Evolutionary conservation across 2,888 invertebrate species (phyloP).

Genomic region (Timema podura): DNA sequence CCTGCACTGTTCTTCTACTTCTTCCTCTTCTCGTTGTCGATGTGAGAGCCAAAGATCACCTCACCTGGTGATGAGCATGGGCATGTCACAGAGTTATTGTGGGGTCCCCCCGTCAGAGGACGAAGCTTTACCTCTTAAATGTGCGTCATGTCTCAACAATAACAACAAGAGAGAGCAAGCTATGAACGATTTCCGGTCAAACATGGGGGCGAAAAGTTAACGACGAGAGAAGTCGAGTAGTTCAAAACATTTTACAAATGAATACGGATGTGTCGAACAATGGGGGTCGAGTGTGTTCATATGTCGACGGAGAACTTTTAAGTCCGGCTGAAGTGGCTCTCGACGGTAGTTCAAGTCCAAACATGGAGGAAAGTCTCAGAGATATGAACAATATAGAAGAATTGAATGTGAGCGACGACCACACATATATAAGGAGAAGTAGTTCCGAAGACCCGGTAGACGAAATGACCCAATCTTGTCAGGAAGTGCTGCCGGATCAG

Average conservation of each 20-base stretch:
- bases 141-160: constrained; percentile 24
- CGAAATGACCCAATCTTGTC: constrained; percentile 23
- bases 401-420: constrained; percentile 13
- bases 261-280: not conserved
- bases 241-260: constrained; percentile 9
- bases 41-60: constrained; percentile 20
- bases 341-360: not conserved
- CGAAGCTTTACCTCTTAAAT: not conserved
- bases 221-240: not conserved
- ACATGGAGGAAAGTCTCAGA: not conserved
- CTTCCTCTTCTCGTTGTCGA: constrained; percentile 23
- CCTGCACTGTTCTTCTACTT: constrained; percentile 28
- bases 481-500: constrained; percentile 23
- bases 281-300: not conserved
- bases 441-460: constrained; percentile 6
- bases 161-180: not conserved
- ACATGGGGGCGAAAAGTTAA: not conserved
- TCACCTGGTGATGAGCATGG: constrained; percentile 20
- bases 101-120: not conserved
- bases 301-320: not conserved
- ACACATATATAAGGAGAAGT: not conserved
- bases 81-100: constrained; percentile 24
- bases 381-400: not conserved
- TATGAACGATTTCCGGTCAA: not conserved
- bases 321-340: constrained; percentile 4